Conservation (phyloP, 2,113 vertebrate species). For the Ammospiza caudacuta region DNA sequence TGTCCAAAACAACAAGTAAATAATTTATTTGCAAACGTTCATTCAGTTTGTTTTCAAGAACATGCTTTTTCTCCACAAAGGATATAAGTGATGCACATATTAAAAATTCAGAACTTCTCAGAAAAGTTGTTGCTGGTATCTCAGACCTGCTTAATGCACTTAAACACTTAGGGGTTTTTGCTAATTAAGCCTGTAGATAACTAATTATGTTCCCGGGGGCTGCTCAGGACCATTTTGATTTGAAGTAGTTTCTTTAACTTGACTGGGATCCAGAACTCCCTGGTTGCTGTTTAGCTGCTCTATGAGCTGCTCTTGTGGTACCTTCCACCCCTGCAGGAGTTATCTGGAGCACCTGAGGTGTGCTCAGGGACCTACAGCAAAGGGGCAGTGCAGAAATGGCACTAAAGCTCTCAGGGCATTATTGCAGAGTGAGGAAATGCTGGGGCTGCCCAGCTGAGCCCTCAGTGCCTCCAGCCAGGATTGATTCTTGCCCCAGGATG, state of each 20-base stretch:
- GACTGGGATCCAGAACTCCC: no score
- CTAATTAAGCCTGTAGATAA: background rate
- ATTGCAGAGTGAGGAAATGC: no score
- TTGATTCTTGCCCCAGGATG: background rate
- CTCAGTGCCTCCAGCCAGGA: background rate
- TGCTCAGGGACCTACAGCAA: no score
- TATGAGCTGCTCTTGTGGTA: no score
- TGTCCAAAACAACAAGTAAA: background rate
- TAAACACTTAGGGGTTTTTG: background rate
- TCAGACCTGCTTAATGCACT: background rate
- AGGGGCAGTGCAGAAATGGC: no score
- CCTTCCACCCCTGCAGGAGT: no score
- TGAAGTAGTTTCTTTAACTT: no score
- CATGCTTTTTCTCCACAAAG: background rate
- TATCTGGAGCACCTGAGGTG: no score
- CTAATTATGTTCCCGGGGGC: no score
- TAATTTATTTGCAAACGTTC: background rate
- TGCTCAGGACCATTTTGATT: no score
- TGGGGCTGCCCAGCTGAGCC: background rate
- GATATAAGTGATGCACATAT: background rate
- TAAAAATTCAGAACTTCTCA: background rate
- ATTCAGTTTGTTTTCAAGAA: background rate
- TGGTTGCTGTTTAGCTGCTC: no score
- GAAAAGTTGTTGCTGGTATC: background rate
- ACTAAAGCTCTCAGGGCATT: no score